phyloP scores from a whole-genome alignment of 2,888 invertebrate genomes.

The Diarsia dahlii region DNA sequence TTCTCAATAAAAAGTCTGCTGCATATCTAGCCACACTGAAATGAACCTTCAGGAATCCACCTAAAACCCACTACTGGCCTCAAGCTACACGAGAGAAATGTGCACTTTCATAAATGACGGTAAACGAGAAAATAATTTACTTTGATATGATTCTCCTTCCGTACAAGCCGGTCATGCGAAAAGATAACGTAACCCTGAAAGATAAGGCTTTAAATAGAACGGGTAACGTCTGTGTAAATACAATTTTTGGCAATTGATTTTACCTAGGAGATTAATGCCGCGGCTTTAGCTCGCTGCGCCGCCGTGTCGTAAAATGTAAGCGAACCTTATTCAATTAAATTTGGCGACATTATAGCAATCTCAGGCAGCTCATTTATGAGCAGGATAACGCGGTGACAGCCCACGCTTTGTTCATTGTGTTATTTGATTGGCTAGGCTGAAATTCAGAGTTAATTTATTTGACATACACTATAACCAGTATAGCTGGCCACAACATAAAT shows the following conservation, averaged over 20 bases:
- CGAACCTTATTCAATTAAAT: slow-evolving; percentile 90
- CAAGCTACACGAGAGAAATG: slow-evolving; percentile 74
- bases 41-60: slow-evolving; percentile 77
- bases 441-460: slow-evolving; percentile 61
- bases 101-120: slow-evolving; percentile 83
- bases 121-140: slow-evolving; percentile 88
- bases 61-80: slow-evolving; percentile 73
- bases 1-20: slow-evolving; percentile 84
- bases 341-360: slow-evolving; percentile 88
- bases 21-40: slow-evolving; percentile 72
- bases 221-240: slow-evolving; percentile 75
- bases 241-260: slow-evolving; percentile 89
- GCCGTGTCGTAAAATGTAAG: slow-evolving; percentile 88
- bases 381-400: slow-evolving; percentile 78
- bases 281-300: slow-evolving; percentile 80
- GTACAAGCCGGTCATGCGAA: slow-evolving; percentile 71
- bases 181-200: slow-evolving; percentile 75
- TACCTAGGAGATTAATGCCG: slow-evolving; percentile 86
- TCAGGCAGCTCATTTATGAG: slow-evolving; percentile 84
- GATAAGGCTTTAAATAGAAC: slow-evolving; percentile 74
- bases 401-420: slow-evolving; percentile 77
- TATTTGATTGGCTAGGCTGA: slow-evolving; percentile 75
- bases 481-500: slow-evolving; percentile 39
- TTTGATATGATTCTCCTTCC: slow-evolving; percentile 86
- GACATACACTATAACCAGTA: slow-evolving; percentile 54